Conservation (phyloP, 2,888 invertebrate species). For the Lymantria dispar region DNA sequence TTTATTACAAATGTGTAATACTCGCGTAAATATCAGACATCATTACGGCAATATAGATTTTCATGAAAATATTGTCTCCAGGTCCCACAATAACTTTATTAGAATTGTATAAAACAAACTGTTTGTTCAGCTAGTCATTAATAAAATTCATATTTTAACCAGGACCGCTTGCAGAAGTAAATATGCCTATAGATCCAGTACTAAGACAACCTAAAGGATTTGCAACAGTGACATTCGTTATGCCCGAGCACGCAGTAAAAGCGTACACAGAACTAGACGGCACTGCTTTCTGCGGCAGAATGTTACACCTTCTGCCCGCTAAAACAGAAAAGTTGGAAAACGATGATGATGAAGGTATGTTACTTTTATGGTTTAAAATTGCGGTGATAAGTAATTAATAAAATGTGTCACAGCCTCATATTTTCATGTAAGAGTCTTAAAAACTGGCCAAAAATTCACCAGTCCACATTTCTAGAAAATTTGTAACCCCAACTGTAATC, state of each 20-base stretch:
- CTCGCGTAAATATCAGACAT: no score
- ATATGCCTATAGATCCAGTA: conserved; percentile 92
- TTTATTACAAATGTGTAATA: no score
- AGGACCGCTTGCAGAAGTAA: conserved; percentile 94
- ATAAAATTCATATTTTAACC: conserved; percentile 4
- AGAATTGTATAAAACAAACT: no score
- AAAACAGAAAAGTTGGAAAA: conserved; percentile 83
- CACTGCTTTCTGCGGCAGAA: conserved; percentile 93
- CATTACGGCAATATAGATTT: no score
- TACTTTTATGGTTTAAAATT: background rate
- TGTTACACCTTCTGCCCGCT: conserved; percentile 96
- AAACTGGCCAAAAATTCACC: no score
- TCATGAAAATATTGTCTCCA: no score
- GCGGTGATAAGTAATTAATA: no score
- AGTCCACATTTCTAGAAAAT: no score
- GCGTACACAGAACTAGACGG: conserved; percentile 96
- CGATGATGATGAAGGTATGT: conserved; percentile 66
- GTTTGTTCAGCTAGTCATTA: background rate
- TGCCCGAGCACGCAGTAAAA: conserved; percentile 96
- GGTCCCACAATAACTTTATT: no score
- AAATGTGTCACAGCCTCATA: no score
- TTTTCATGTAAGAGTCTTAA: no score
- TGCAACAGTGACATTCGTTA: conserved; percentile 94
- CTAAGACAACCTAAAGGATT: conserved; percentile 95
- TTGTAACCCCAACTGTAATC: no score